These are phyloP conservation scores for Holacanthella duospinosa DNA, from an alignment of 2,888 invertebrate species.

Conservation along the genomic window DNA sequence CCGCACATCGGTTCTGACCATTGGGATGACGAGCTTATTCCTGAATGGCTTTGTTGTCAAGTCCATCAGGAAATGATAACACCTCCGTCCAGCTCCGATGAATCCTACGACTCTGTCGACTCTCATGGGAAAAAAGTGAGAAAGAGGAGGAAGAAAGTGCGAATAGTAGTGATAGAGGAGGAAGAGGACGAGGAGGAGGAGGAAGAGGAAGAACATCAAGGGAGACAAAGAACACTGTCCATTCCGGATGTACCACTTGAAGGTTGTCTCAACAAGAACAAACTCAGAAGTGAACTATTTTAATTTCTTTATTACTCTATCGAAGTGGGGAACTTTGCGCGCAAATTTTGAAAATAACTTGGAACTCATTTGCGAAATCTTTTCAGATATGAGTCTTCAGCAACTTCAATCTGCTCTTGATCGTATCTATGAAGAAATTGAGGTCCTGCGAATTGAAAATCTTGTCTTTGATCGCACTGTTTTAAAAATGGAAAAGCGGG, in stretches of 20 bases:
- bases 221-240: not conserved
- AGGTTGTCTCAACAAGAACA: not conserved
- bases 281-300: not conserved
- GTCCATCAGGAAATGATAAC: not conserved
- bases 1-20: not conserved
- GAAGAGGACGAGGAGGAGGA: slow-evolving; percentile 12
- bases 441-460: slow-evolving; percentile 12
- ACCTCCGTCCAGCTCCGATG: slow-evolving; percentile 8
- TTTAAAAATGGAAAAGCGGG: slow-evolving; percentile 15
- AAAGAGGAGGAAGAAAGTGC: slow-evolving; percentile 7
- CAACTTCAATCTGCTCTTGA: slow-evolving; percentile 2
- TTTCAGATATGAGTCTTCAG: slow-evolving; percentile 11
- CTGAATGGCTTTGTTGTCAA: not conserved
- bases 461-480: slow-evolving; percentile 13
- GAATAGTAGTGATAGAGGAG: not conserved
- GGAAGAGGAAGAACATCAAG: not conserved
- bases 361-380: not conserved
- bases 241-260: slow-evolving; percentile 10
- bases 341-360: no score
- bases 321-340: no score
- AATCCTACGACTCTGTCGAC: slow-evolving; percentile 12
- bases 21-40: not conserved
- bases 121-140: slow-evolving; percentile 9
- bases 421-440: slow-evolving; percentile 8
- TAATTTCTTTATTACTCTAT: no score